A percentile compares a stretch with the other conserved stretches of the same genome.
Conservation (phyloP, 2,888 invertebrate species). For the Amphiduros pacificus region DNA sequence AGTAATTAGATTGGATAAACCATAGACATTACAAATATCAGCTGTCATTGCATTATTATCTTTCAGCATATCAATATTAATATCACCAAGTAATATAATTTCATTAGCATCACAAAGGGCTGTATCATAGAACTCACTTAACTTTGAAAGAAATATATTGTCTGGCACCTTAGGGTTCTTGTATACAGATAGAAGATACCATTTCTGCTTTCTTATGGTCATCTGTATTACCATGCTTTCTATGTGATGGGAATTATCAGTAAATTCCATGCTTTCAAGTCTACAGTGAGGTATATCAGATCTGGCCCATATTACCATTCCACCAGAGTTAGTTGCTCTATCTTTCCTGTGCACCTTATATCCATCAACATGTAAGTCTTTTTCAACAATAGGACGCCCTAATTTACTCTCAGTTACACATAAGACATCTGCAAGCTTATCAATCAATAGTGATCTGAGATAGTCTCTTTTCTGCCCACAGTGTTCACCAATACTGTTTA, state of each 20-base stretch:
- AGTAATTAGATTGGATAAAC: background rate
- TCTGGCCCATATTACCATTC: background rate
- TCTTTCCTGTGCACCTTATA: background rate
- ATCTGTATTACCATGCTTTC: background rate
- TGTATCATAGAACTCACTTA: background rate
- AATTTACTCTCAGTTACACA: background rate
- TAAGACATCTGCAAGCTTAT: background rate
- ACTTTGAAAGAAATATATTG: background rate
- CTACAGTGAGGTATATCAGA: background rate
- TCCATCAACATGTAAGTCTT: background rate
- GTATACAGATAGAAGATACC: background rate
- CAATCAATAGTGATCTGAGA: background rate
- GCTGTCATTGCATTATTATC: background rate
- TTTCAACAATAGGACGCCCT: background rate
- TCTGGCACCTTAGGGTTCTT: background rate
- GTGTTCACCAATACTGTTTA: background rate
- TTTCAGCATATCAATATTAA: background rate
- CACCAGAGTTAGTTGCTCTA: background rate
- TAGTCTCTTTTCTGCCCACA: background rate
- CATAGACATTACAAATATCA: background rate
- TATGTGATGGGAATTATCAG: background rate
- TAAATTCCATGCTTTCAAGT: background rate
- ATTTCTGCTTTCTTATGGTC: background rate
- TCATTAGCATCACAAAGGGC: background rate
- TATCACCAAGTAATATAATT: background rate